A percentile compares a stretch with the other conserved stretches of the same genome.
phyloP scores from a whole-genome alignment of 2,797 vertebrate genomes.

The Pithecia hirsuta region DNA sequence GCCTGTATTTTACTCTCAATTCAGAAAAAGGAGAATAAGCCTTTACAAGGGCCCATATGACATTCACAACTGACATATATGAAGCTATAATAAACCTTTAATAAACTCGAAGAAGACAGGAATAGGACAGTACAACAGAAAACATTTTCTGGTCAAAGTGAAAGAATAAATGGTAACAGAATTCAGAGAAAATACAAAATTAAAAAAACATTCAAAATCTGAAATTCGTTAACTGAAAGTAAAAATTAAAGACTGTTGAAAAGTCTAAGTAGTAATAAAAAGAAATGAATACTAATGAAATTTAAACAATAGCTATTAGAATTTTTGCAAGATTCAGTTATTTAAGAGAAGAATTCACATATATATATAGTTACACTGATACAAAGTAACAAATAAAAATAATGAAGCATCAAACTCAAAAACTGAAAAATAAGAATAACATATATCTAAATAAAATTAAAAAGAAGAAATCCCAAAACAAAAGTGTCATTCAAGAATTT shows the following conservation, averaged over 20 bases:
- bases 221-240: background rate
- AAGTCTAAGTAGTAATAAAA: background rate
- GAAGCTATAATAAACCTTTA: background rate
- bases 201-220: background rate
- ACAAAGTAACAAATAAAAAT: background rate
- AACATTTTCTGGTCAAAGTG: background rate
- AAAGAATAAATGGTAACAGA: background rate
- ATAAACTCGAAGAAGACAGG: background rate
- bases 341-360: background rate
- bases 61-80: background rate
- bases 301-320: background rate
- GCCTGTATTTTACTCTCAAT: background rate
- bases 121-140: background rate
- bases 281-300: background rate
- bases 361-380: background rate
- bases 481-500: background rate
- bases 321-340: background rate
- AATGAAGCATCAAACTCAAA: background rate
- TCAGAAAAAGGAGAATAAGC: background rate
- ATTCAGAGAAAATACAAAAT: background rate
- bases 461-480: background rate
- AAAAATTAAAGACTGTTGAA: conserved; percentile 1
- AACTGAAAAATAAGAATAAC: background rate
- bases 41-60: background rate
- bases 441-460: background rate